Evolutionary conservation across 2,888 invertebrate species (phyloP).

Genomic region (Lypha dubia): DNA sequence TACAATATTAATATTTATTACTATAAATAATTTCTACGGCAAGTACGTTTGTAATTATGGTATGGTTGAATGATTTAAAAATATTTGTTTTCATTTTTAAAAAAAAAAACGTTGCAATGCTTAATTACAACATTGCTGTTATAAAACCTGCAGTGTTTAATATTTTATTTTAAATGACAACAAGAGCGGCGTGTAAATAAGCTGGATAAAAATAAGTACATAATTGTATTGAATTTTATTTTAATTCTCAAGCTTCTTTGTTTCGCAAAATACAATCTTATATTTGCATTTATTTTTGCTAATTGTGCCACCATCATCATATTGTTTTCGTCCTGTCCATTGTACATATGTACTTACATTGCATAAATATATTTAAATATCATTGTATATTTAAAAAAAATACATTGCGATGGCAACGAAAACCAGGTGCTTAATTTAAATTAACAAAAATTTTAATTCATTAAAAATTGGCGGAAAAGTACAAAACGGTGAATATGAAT

Average conservation of each 20-base stretch:
- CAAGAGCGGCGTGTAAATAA: neutral
- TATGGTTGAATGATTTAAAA: neutral
- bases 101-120: neutral
- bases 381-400: no score
- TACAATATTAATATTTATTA: conserved; percentile 4
- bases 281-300: conserved; percentile 18
- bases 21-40: neutral
- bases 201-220: conserved; percentile 17
- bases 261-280: neutral
- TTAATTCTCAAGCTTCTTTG: neutral
- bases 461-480: no score
- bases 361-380: no score
- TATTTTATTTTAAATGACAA: neutral
- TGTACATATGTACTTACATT: no score
- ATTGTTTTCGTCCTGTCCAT: conserved; percentile 28
- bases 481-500: no score
- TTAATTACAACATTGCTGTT: neutral
- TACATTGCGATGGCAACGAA: no score
- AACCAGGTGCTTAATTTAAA: no score
- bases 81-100: neutral
- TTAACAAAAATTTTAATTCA: no score
- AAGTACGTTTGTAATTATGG: neutral
- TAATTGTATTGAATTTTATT: conserved; percentile 17
- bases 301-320: conserved; percentile 36
- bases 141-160: neutral